Percentiles rank a stretch among this genome's conserved stretches.
Evolutionary conservation across 2,888 invertebrate genomes (phyloP).

Genomic region (Coelopa pilipes): DNA sequence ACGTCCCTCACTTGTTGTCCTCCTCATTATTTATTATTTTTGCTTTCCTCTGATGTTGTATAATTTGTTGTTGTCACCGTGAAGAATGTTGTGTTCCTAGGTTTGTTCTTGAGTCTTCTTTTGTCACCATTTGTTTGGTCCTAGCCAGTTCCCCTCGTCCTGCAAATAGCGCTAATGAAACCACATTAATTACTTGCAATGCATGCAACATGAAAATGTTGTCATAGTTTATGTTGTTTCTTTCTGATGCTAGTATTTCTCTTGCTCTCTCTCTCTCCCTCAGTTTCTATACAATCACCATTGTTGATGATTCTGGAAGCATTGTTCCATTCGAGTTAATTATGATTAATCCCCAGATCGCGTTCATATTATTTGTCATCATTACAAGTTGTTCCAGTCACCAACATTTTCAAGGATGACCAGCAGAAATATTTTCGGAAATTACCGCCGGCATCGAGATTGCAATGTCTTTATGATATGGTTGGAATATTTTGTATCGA

Average conservation of each 20-base stretch:
- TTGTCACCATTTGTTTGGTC: too few relatives aligned
- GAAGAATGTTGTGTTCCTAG: too few relatives aligned
- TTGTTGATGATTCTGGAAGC: background rate
- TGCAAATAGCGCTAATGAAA: constrained; percentile 32
- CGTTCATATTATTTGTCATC: constrained; percentile 9
- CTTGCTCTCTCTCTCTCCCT: background rate
- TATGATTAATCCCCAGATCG: constrained; percentile 29
- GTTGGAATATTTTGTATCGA: too few relatives aligned
- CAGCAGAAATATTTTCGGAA: background rate
- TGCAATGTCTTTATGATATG: too few relatives aligned
- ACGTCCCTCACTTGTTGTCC: background rate
- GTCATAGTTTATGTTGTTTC: constrained; percentile 24
- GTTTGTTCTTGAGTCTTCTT: too few relatives aligned
- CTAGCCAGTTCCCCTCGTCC: background rate
- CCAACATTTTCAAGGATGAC: too few relatives aligned
- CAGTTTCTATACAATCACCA: background rate
- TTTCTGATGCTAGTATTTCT: background rate
- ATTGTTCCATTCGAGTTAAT: constrained; percentile 15
- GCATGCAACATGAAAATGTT: constrained; percentile 31
- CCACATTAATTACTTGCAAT: constrained; percentile 33
- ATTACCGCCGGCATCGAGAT: background rate
- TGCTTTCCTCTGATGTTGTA: background rate
- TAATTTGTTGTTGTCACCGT: background rate
- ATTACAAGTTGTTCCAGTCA: background rate
- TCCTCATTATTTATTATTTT: background rate